phyloP scores from a whole-genome alignment of 2,113 vertebrate species.

The Xiphophorus hellerii region DNA sequence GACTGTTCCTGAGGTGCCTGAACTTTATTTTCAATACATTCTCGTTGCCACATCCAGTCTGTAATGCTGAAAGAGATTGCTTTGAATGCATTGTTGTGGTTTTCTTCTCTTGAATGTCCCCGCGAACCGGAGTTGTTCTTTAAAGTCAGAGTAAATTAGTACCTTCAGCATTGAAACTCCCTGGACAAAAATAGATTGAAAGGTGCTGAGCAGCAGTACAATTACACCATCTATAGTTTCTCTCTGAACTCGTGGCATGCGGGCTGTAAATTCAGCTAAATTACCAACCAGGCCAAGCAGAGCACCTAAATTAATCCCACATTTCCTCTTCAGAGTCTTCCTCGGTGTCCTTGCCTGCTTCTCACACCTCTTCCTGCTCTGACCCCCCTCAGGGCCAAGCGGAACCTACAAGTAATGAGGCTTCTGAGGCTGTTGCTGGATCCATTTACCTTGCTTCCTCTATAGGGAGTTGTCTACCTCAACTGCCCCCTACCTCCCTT shows the following conservation, averaged over 20 bases:
- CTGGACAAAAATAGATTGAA: neutral
- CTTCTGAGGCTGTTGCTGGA: constrained; percentile 39
- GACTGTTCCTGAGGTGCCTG: neutral
- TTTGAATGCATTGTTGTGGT: neutral
- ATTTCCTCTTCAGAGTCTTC: constrained; percentile 5
- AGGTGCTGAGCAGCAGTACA: neutral
- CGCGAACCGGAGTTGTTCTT: neutral
- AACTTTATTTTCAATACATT: neutral
- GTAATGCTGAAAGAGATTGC: neutral
- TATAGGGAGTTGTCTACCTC: constrained; percentile 2
- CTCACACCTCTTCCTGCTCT: constrained; percentile 6
- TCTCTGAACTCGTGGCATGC: neutral
- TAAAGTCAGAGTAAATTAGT: neutral
- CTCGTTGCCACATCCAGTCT: neutral
- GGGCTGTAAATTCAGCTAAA: constrained; percentile 7
- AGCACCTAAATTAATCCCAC: neutral
- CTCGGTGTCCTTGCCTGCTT: neutral
- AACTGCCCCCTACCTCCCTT: neutral
- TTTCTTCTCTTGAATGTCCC: neutral
- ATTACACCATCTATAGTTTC: neutral
- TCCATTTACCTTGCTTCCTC: constrained; percentile 23
- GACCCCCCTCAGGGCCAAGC: neutral
- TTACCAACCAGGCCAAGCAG: neutral
- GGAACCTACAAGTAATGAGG: constrained; percentile 43
- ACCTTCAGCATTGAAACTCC: neutral